Evolutionary conservation across 2,113 vertebrate species (phyloP).

Genomic region (Dendrocopos noguchii): DNA sequence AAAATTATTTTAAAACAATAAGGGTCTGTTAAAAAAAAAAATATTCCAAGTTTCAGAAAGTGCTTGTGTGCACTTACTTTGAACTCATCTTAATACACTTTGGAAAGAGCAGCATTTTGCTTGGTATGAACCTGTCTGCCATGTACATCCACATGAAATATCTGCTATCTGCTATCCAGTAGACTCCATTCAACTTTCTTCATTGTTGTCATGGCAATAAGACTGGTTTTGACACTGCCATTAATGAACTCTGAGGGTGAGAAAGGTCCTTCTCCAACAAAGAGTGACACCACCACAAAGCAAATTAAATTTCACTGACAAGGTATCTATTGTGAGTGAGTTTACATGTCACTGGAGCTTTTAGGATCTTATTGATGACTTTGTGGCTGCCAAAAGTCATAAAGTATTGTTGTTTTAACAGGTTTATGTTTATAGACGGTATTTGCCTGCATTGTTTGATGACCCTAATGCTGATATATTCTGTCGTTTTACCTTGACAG

Average conservation of each 20-base stretch:
- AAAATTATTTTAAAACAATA: background rate
- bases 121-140: background rate
- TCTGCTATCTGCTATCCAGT: conserved; percentile 19
- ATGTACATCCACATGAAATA: background rate
- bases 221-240: conserved; percentile 44
- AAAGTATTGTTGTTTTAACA: conserved; percentile 43
- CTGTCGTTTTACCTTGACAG: conserved; percentile 48
- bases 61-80: background rate
- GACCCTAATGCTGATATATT: background rate
- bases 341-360: conserved; percentile 53
- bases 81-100: background rate
- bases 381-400: conserved; percentile 40
- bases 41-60: background rate
- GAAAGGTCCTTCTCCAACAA: conserved; percentile 51
- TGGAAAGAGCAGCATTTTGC: background rate
- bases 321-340: conserved; percentile 51
- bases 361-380: conserved; percentile 65
- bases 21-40: background rate
- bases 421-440: conserved; percentile 48
- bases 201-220: conserved; percentile 57
- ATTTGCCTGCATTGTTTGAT: conserved; percentile 43
- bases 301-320: conserved; percentile 68
- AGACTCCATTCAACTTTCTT: conserved; percentile 47
- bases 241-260: conserved; percentile 61
- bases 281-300: conserved; percentile 54